phyloP scores from a whole-genome alignment of 2,797 vertebrate genomes.

The Tragelaphus oryx region DNA sequence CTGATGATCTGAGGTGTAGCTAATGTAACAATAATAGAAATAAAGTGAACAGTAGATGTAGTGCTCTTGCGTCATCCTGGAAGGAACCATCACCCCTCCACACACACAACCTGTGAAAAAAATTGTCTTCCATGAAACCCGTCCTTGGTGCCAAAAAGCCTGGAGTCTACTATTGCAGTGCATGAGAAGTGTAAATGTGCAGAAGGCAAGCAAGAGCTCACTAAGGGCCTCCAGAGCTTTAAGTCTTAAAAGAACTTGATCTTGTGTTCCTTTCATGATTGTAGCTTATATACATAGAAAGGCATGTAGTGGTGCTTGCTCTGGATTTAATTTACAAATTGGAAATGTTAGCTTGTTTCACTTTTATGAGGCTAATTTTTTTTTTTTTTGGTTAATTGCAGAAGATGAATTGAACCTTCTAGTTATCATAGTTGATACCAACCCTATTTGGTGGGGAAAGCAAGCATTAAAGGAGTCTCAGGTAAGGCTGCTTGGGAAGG shows the following conservation, averaged over 20 bases:
- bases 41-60: background rate
- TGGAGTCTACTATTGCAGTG: background rate
- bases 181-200: fast-evolving
- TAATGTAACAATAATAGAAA: background rate
- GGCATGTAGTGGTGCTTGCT: background rate
- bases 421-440: conserved; percentile 92
- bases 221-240: background rate
- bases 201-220: background rate
- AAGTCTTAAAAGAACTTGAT: background rate
- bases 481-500: conserved; percentile 78
- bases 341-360: background rate
- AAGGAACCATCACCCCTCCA: background rate
- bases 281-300: background rate
- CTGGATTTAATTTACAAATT: background rate
- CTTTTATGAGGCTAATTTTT: background rate
- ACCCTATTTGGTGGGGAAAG: conserved; percentile 98
- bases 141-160: background rate
- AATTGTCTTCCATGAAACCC: background rate
- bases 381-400: conserved; percentile 71
- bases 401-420: conserved; percentile 94
- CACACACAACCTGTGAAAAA: background rate
- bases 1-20: background rate
- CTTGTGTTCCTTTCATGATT: background rate
- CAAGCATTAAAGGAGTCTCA: conserved; percentile 88
- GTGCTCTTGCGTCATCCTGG: background rate